These are phyloP conservation scores for Zeugodacus cucurbitae DNA, from an alignment of 1,140 invertebrate genomes.

Conservation along the genomic window DNA sequence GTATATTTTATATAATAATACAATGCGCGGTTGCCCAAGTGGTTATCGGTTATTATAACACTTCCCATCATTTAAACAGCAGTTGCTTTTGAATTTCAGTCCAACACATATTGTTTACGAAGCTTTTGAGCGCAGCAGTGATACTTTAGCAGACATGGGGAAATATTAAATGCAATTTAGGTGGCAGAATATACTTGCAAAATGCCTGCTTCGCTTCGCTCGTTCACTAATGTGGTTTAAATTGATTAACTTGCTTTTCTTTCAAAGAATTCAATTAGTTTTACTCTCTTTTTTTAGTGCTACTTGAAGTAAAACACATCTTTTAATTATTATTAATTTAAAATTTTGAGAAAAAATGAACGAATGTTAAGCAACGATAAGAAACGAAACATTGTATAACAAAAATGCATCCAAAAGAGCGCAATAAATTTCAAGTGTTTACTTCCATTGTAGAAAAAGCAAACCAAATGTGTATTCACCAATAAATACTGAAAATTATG, in stretches of 20 bases:
- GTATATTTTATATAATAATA: slow-evolving; percentile 35
- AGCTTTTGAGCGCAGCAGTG: background rate
- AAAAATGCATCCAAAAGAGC: background rate
- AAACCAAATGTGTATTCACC: too few relatives aligned
- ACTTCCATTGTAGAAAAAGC: background rate
- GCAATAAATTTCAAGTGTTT: background rate
- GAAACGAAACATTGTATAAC: background rate
- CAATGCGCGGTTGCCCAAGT: background rate
- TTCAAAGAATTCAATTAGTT: background rate
- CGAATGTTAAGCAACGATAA: background rate
- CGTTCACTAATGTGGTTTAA: background rate
- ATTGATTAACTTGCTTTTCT: background rate
- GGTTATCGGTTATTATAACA: slow-evolving; percentile 10
- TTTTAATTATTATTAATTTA: background rate
- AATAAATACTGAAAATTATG: too few relatives aligned
- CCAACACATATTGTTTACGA: background rate
- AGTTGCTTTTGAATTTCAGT: background rate
- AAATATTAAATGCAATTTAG: background rate
- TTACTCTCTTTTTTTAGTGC: background rate
- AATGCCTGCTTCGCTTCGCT: background rate
- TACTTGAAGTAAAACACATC: slow-evolving; percentile 17
- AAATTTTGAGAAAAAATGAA: background rate
- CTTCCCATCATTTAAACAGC: background rate
- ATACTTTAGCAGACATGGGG: background rate
- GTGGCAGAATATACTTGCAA: background rate